Conservation (phyloP, 2,797 vertebrate species). For the Parauchenoglanis ngamensis region DNA sequence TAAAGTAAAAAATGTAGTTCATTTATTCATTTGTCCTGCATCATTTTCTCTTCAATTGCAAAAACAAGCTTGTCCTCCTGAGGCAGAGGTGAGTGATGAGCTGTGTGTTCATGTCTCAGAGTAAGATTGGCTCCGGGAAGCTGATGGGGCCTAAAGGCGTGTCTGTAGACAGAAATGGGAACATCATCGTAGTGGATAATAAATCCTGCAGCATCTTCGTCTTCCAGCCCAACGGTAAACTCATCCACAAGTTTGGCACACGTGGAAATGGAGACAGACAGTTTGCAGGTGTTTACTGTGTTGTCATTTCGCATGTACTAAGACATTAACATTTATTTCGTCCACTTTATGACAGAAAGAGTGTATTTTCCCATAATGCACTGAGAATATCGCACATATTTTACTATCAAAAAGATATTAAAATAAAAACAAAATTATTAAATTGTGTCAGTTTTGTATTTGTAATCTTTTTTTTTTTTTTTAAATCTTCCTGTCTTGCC, state of each 20-base stretch:
- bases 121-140: constrained; percentile 95
- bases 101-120: constrained; percentile 70
- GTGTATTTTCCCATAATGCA: neutral
- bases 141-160: constrained; percentile 98
- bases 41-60: neutral
- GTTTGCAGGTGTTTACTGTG: constrained; percentile 87
- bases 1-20: neutral
- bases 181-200: constrained; percentile 97
- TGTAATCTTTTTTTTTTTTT: neutral
- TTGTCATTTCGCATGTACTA: neutral
- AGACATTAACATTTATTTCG: constrained; percentile 49
- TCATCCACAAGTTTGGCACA: constrained; percentile 95
- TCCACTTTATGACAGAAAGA: neutral
- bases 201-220: constrained; percentile 98
- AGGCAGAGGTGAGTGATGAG: neutral
- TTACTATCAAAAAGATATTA: neutral
- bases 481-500: neutral
- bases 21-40: neutral
- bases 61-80: neutral
- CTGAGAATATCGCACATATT: neutral
- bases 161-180: constrained; percentile 93
- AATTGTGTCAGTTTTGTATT: neutral
- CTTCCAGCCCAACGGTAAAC: constrained; percentile 95
- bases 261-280: constrained; percentile 96
- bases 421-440: neutral